Conservation (phyloP, 1,140 invertebrate genomes). For the Dreissena rostriformis region DNA sequence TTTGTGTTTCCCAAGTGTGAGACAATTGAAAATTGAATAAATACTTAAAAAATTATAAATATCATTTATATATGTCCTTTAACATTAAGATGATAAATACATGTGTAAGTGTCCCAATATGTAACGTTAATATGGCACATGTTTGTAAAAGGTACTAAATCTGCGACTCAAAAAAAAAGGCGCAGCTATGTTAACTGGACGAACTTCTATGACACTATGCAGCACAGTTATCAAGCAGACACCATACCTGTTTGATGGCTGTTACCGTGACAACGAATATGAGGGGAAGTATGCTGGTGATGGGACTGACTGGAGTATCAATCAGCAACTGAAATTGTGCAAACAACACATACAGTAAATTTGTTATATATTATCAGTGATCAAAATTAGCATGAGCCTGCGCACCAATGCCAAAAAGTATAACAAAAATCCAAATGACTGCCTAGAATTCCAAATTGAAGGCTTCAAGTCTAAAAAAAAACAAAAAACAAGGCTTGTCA, state of each 20-base stretch:
- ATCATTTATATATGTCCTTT: too few species aligned
- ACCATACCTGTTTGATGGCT: slow-evolving; percentile 83
- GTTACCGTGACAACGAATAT: slow-evolving; percentile 91
- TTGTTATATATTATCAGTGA: too few species aligned
- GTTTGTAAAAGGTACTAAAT: neutral
- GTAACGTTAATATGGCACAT: neutral
- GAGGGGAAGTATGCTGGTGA: slow-evolving; percentile 89
- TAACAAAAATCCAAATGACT: neutral
- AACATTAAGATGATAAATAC: neutral
- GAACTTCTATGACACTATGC: too few species aligned
- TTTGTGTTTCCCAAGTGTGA: too few species aligned
- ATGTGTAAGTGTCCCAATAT: neutral
- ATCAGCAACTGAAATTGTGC: slow-evolving; percentile 76
- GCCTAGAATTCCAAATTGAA: neutral
- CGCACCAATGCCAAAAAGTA: neutral
- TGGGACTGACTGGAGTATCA: slow-evolving; percentile 89
- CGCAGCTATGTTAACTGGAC: neutral
- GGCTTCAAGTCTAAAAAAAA: too few species aligned
- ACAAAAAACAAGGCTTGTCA: too few species aligned
- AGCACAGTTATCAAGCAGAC: too few species aligned
- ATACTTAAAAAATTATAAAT: too few species aligned
- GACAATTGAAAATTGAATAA: too few species aligned
- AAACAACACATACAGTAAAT: neutral
- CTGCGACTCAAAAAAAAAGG: neutral
- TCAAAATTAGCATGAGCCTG: too few species aligned